Evolutionary conservation across 2,113 vertebrate genomes (phyloP).

Genomic region (Pterocles burchelli): DNA sequence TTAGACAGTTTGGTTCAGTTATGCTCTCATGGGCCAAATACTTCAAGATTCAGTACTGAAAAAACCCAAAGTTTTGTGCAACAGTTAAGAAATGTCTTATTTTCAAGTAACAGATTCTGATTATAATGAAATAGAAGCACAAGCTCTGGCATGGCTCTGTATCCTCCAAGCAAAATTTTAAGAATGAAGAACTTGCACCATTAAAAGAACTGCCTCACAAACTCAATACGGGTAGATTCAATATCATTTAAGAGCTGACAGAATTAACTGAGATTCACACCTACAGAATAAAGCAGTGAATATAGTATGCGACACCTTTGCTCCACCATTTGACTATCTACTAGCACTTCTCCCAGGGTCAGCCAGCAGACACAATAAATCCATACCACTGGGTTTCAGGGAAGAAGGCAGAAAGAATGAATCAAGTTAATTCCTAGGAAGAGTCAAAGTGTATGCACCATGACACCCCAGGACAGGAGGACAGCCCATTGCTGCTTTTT

Average conservation of each 20-base stretch:
- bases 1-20: slow-evolving; percentile 59
- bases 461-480: not conserved
- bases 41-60: not conserved
- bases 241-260: not conserved
- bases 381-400: not conserved
- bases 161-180: not conserved
- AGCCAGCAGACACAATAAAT: not conserved
- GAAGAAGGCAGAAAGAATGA: not conserved
- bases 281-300: not conserved
- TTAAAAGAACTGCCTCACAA: not conserved
- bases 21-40: slow-evolving; percentile 8
- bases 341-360: not conserved
- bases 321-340: not conserved
- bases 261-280: not conserved
- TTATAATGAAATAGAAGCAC: not conserved
- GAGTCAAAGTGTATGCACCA: not conserved
- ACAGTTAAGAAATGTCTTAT: not conserved
- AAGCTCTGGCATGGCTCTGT: not conserved
- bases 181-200: not conserved
- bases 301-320: fast-evolving
- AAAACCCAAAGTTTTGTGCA: not conserved
- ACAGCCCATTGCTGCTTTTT: not conserved
- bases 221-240: not conserved
- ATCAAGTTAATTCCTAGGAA: not conserved
- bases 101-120: not conserved